A percentile compares a stretch with the other conserved stretches of the same genome.
Evolutionary conservation across 2,797 vertebrate species (phyloP).

Genomic region (Anabacerthia variegaticeps): DNA sequence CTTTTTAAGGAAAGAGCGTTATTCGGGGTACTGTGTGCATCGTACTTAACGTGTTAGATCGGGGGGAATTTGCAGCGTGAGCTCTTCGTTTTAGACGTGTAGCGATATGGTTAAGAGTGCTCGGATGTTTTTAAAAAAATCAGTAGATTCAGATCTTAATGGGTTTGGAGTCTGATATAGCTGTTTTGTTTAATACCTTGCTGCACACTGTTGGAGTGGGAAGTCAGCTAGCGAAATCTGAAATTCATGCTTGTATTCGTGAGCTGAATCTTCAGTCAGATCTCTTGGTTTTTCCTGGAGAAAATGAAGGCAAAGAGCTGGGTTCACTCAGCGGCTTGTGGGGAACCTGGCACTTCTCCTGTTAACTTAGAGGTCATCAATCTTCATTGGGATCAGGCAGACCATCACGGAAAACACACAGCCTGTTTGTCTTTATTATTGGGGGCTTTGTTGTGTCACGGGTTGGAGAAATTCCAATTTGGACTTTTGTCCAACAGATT

Average conservation of each 20-base stretch:
- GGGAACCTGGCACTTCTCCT: slow-evolving; percentile 51
- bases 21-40: not conserved
- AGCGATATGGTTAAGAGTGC: not conserved
- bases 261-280: slow-evolving; percentile 49
- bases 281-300: slow-evolving; percentile 44
- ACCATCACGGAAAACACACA: slow-evolving; percentile 70
- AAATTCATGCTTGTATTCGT: slow-evolving; percentile 43
- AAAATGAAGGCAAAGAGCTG: slow-evolving; percentile 53
- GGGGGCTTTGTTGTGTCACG: slow-evolving; percentile 71
- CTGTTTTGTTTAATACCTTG: slow-evolving; percentile 53
- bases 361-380: slow-evolving; percentile 72
- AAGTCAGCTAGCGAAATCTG: slow-evolving; percentile 49
- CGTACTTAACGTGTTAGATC: not conserved
- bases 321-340: slow-evolving; percentile 17
- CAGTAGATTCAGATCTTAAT: slow-evolving; percentile 35
- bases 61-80: not conserved
- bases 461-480: slow-evolving; percentile 68
- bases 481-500: slow-evolving; percentile 38
- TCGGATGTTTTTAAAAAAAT: not conserved
- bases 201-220: slow-evolving; percentile 1
- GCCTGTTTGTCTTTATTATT: slow-evolving; percentile 79
- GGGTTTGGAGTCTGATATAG: slow-evolving; percentile 41
- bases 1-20: not conserved
- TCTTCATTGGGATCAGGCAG: slow-evolving; percentile 74
- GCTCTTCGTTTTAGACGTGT: slow-evolving; percentile 5